Evolutionary conservation across 2,797 vertebrate genomes (phyloP), one percentile per base, ranked within the genome.

Genomic region (Falco rusticolus): DNA sequence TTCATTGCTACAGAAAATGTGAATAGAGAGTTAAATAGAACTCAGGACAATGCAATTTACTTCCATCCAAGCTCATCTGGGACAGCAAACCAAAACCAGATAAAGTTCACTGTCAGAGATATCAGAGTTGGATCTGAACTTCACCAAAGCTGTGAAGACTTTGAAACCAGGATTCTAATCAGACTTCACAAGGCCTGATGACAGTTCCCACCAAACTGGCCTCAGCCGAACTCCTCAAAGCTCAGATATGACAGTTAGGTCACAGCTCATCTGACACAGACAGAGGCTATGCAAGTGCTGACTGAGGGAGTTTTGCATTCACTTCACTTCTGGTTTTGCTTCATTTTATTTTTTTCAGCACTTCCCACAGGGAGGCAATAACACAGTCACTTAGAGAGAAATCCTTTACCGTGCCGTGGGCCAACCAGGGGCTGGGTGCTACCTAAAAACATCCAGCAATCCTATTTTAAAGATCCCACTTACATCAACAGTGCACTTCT

Each of bases 11-110:
- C 8, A 47, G 69, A 82, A 68, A 50, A 57, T 34, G 20, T 59
- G 18, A 66, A 20, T 3, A 43, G 43, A 47, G 12, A 31, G 15
- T 76, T 84, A 22, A 79, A 20, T 3, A n/a, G 77, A 84, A 86
- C 41, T 41, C n/a, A 39, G 19, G 41, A 33, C 64, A 63, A 41
- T 64, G 81, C 16, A 72, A 87, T n/a, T 70, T 68, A 57, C 29
- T 93, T 92, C 92, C 81, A 92, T 45, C 66, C 43, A 59, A 83
- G 75, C 83, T 93, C 86, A 47, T 22, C 70, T 41, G 0, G 45
- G 86, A 88, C 93, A 96, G 92, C 81, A 95, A 48, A 78, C 24
- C 84, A 34, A 89, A 87, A 60, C 87, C 63, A 77, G 74, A 93
- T 84, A 63, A 22, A 41, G 28, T 59, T 59, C 26, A 19, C 9